These are phyloP conservation scores for Orthonevra nobilis DNA, from an alignment of 2,888 invertebrate genomes.

Conservation along the genomic window DNA sequence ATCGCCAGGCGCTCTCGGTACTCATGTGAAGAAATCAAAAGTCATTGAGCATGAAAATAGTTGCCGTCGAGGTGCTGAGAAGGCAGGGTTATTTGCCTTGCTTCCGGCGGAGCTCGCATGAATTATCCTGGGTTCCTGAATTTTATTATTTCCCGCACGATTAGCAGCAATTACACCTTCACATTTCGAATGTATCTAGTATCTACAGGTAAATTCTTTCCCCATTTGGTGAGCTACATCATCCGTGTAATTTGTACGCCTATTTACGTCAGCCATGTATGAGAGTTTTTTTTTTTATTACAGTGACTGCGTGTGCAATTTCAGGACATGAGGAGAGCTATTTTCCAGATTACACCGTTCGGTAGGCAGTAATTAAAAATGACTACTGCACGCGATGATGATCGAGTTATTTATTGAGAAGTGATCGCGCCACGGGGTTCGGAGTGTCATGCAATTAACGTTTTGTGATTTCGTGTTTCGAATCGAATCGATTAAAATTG, in stretches of 20 bases:
- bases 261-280: no score
- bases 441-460: not conserved
- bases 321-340: conserved; percentile 30
- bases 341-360: conserved; percentile 28
- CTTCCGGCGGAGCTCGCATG: not conserved
- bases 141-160: conserved; percentile 1
- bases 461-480: conserved; percentile 20
- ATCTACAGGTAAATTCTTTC: conserved; percentile 4
- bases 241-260: conserved; percentile 12
- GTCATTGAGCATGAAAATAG: conserved; percentile 62
- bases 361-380: conserved; percentile 48
- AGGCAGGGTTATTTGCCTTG: not conserved
- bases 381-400: conserved; percentile 56
- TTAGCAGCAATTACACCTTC: not conserved
- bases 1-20: conserved; percentile 31
- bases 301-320: not conserved
- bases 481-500: conserved; percentile 36
- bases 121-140: not conserved
- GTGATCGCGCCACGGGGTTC: not conserved
- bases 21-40: conserved; percentile 55
- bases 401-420: conserved; percentile 40
- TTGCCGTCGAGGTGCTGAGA: conserved; percentile 6
- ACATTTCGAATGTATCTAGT: no score
- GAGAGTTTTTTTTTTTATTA: no score
- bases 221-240: not conserved